Evolutionary conservation across 2,797 vertebrate species (phyloP).

Genomic region (Tragopan temminckii): DNA sequence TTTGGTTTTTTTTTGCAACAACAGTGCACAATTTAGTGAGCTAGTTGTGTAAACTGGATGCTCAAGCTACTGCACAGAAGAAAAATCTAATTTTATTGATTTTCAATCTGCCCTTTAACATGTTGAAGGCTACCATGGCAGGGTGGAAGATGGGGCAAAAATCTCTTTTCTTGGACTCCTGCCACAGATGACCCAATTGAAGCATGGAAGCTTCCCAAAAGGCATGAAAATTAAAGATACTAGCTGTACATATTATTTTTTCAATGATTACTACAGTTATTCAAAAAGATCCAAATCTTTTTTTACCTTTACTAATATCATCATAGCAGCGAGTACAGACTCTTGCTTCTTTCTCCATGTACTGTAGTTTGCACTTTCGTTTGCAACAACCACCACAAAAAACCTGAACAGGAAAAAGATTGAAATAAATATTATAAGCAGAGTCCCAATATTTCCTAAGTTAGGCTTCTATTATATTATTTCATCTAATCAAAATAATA

Average conservation of each 20-base stretch:
- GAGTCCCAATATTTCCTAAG: neutral
- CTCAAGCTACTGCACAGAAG: neutral
- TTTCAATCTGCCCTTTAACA: neutral
- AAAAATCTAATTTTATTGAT: neutral
- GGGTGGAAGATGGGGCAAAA: neutral
- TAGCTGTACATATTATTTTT: neutral
- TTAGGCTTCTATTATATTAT: neutral
- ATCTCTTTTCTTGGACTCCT: neutral
- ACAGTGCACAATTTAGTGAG: neutral
- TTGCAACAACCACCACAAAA: conserved; percentile 95
- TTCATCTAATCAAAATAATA: neutral
- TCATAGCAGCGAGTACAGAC: conserved; percentile 93
- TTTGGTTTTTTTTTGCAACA: neutral
- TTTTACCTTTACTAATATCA: conserved; percentile 90
- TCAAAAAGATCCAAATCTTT: neutral
- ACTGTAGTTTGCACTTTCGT: conserved; percentile 92
- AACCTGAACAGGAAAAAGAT: conserved; percentile 83
- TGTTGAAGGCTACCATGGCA: fast-evolving
- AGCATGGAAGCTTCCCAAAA: neutral
- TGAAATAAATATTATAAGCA: neutral
- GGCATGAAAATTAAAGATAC: neutral
- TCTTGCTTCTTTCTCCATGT: conserved; percentile 95
- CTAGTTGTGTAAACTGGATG: neutral
- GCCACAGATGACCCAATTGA: neutral
- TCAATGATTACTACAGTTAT: neutral